Evolutionary conservation across 2,797 vertebrate species (phyloP), one percentile per base, ranked within the genome.

Genomic region (Poecilia picta): DNA sequence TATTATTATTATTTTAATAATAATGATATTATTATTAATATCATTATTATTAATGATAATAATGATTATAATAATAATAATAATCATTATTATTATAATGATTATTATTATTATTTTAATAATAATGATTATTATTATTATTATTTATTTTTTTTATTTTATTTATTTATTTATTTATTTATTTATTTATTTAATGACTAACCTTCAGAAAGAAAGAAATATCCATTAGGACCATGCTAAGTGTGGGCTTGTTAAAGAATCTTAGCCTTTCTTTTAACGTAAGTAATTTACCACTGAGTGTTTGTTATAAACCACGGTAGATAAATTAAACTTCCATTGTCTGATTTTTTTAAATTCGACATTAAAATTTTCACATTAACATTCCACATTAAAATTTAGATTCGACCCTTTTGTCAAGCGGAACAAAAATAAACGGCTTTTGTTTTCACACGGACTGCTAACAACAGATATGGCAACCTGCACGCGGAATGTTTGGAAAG

Each of bases 381-480:
- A n/a, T n/a, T n/a, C n/a, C n/a, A n/a, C n/a, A n/a, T 78, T 72
- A 33, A 0, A 59, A n/a, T 2, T 4, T 33, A 59, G 1, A 7
- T 36, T 51, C 23, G 20, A 23, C 43, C 31, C 16, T 0, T 33
- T 36, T 0, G 7, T 0, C n/a, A 41, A 8, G 53, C 68, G 93
- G 94, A 93, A 95, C 92, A 0, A 0, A 76, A 43, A 2, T n/a
- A 28, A 0, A 2, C 0, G 1, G 0, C 15, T 18, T 0, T 28
- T 87, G 89, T 92, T 88, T 87, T 18, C 74, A 81, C 76, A 86
- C 94, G 94, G 89, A 86, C 18, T 5, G 23, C 1, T 15, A 1
- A 0, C 16, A 0, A 0, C 77, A 80, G 85, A 92, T 59, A 96
- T 96, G 96, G 95, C 95, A 57, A 81, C 92, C 5, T 89, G 89